phyloP scores from a whole-genome alignment of 2,797 vertebrate genomes.

The Pangasius sanitwongsei region DNA sequence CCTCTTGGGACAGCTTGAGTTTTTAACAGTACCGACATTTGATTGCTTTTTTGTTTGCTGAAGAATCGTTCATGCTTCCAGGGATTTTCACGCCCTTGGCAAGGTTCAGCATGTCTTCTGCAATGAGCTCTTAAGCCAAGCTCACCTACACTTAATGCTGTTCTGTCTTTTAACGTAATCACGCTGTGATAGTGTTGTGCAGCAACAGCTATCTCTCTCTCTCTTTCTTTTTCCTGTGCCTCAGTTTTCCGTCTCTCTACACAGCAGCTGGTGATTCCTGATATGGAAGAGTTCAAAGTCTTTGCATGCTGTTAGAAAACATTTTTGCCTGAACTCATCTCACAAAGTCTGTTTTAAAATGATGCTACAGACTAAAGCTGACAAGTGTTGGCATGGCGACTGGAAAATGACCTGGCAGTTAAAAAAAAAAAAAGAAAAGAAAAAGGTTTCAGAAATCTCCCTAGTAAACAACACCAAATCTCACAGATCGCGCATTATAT shows the following conservation, averaged over 20 bases:
- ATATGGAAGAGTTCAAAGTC: constrained; percentile 41
- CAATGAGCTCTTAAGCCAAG: not conserved
- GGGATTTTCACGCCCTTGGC: not conserved
- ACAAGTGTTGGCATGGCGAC: not conserved
- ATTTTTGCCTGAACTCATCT: constrained; percentile 16
- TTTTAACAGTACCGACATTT: too few species aligned
- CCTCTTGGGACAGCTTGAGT: not conserved
- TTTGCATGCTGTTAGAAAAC: constrained; percentile 7
- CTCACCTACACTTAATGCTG: not conserved
- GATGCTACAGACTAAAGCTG: not conserved
- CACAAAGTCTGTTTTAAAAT: constrained; percentile 32
- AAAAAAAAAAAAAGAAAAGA: not conserved
- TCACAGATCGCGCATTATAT: not conserved
- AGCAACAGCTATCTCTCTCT: not conserved
- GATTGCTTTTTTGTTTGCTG: not conserved
- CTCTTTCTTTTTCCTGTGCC: not conserved
- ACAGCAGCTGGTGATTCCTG: constrained; percentile 29
- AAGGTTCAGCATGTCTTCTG: not conserved
- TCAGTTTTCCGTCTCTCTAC: not conserved
- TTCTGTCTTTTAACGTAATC: not conserved
- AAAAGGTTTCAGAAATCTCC: not conserved
- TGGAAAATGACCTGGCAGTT: constrained; percentile 11
- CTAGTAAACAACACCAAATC: not conserved
- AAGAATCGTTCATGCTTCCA: not conserved
- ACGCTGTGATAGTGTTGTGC: not conserved